Percentiles rank a stretch among this genome's conserved stretches.
Evolutionary conservation across 1,140 invertebrate species (phyloP).

Genomic region (Drosophila suzukii): DNA sequence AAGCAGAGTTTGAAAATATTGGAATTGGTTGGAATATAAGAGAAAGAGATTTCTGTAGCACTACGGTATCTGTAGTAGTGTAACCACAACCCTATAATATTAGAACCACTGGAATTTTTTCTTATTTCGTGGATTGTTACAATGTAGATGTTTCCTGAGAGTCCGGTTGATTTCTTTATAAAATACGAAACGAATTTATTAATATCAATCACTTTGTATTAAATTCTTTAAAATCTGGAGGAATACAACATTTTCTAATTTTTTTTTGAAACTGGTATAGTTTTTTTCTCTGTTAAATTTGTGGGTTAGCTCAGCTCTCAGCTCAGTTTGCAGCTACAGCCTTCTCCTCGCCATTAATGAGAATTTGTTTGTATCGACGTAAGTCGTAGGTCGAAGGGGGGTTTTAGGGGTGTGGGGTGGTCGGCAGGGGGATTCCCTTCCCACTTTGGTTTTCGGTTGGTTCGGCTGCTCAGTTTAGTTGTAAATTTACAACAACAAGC

Average conservation of each 20-base stretch:
- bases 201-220: not conserved
- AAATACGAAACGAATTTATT: too few species aligned
- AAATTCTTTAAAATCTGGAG: not conserved
- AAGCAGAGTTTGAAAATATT: too few species aligned
- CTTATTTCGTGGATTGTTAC: too few species aligned
- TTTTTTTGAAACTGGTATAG: not conserved
- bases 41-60: too few species aligned
- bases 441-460: constrained; percentile 1
- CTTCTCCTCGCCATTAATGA: constrained; percentile 72
- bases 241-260: not conserved
- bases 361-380: constrained; percentile 82
- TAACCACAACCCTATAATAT: too few species aligned
- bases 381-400: constrained; percentile 32
- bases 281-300: constrained; percentile 53
- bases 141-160: too few species aligned
- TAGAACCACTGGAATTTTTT: too few species aligned
- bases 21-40: too few species aligned
- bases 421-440: constrained; percentile 12
- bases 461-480: constrained; percentile 53
- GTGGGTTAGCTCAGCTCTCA: constrained; percentile 46
- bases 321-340: constrained; percentile 46
- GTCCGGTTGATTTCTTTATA: too few species aligned
- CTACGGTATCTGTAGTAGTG: too few species aligned
- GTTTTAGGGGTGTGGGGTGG: constrained; percentile 8
- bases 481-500: constrained; percentile 63